Evolutionary conservation across 2,113 vertebrate genomes (phyloP), one percentile per base, ranked within the genome.

Genomic region (Scytalopus superciliaris): DNA sequence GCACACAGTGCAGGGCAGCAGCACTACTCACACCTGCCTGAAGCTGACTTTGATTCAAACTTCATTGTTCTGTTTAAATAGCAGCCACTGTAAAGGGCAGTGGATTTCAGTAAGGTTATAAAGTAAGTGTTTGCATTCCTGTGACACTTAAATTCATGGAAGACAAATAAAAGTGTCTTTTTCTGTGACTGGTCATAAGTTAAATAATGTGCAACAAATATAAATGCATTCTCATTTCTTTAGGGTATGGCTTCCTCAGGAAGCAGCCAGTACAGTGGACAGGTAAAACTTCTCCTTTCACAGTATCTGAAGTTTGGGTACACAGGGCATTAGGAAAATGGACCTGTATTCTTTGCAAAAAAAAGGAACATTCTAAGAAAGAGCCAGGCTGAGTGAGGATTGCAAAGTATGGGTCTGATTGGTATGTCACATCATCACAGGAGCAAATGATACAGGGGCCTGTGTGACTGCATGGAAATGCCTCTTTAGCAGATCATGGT

Each of bases 241-340:
- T 68, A 92, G 93, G 64, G 89, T 74, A 5, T 39, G 16, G 18
- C 45, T 89, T 87, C 60, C 19, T 63, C 17, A 2, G 89, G 80
- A 94, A 95, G 76, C 60, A 93, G 73, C 24, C 80, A 92, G 52
- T 90, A 84, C 44, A 31, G 80, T 31, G 73, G 93, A 84, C 90
- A 92, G 86, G 91, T 93, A 90, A 94, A 90, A 33, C 17, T 30
- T 64, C 24, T 69, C 3, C 18, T 90, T 81, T 60, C 35, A 5
- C 50, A 31, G 10, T 74, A 55, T 25, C 80, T 82, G 31, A 7
- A 73, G 33, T 40, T 85, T 66, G 55, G 27, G 17, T 42, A n/a
- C 49, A 64, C 14, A 74, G 17, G 42, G 74, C 27, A 14, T 60
- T 37, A 69, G n/a, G 40, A 56, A 91, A 87, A 79, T 3, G 47